Conservation (phyloP, 2,888 invertebrate species). For the Panopea generosa region DNA sequence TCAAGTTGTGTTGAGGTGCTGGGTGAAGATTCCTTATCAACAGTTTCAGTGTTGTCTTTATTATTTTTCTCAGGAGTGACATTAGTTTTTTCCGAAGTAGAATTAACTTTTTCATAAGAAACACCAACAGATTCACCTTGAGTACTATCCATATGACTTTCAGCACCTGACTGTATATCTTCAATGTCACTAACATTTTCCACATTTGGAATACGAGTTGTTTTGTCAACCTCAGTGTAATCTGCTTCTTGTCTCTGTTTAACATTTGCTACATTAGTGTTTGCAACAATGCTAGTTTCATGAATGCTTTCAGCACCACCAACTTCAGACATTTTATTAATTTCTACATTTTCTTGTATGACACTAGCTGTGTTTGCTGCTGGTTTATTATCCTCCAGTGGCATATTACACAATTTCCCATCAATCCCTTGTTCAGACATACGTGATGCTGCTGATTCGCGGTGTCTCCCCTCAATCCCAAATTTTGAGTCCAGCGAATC, state of each 20-base stretch:
- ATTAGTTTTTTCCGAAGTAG: background rate
- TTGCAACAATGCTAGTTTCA: too few species aligned
- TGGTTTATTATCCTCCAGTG: background rate
- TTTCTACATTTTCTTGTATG: too few species aligned
- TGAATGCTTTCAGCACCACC: too few species aligned
- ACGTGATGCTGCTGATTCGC: slow-evolving; percentile 17
- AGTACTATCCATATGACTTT: background rate
- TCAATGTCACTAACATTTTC: background rate
- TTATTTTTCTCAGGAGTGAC: background rate
- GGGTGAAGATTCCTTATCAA: background rate
- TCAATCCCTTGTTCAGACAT: too few species aligned
- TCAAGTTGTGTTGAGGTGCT: background rate
- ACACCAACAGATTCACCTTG: slow-evolving; percentile 8
- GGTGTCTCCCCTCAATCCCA: slow-evolving; percentile 1
- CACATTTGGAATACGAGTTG: too few species aligned
- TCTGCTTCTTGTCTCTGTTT: too few species aligned
- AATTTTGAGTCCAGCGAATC: slow-evolving; percentile 11
- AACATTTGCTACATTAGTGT: background rate
- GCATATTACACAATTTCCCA: too few species aligned
- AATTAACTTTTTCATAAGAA: background rate
- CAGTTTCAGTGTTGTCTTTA: background rate
- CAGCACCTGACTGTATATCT: background rate
- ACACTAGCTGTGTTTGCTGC: background rate
- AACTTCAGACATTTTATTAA: too few species aligned
- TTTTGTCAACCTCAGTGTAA: too few species aligned